These are phyloP conservation scores for Xylota segnis DNA, from an alignment of 2,888 invertebrate species.

Conservation along the genomic window DNA sequence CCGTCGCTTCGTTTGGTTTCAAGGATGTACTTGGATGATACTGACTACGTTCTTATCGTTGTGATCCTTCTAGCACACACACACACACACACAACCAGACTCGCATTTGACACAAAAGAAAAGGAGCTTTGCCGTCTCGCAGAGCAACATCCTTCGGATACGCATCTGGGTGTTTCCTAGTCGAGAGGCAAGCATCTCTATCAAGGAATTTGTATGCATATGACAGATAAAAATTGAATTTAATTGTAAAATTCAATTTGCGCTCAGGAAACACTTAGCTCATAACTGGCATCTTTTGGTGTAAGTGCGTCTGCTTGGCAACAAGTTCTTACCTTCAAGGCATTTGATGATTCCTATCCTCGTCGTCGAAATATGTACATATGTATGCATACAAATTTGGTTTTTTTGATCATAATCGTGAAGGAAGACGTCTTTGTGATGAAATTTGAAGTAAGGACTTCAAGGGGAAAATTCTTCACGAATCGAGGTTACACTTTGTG, in stretches of 20 bases:
- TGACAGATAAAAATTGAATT: conserved; percentile 51
- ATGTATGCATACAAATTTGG: no score
- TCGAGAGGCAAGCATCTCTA: conserved; percentile 9
- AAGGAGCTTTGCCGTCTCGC: neutral
- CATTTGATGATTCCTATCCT: conserved; percentile 5
- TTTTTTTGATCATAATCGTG: neutral
- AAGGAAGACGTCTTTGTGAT: neutral
- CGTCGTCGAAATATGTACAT: neutral
- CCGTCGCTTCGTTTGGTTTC: conserved; percentile 5
- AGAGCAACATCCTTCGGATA: neutral
- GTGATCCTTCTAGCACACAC: neutral
- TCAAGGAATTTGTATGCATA: conserved; percentile 42
- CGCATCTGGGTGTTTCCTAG: neutral
- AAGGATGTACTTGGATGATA: neutral
- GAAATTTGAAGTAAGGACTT: conserved; percentile 1
- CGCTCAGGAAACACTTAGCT: conserved; percentile 6
- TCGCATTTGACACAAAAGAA: conserved; percentile 4
- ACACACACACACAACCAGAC: neutral
- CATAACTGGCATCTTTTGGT: neutral
- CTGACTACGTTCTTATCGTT: neutral
- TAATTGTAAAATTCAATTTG: conserved; percentile 49
- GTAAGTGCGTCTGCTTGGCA: neutral
- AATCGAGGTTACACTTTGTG: neutral
- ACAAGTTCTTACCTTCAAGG: conserved; percentile 13
- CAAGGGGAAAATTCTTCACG: neutral